Evolutionary conservation across 1,140 invertebrate species (phyloP).

Genomic region (Drosophila sproati): DNA sequence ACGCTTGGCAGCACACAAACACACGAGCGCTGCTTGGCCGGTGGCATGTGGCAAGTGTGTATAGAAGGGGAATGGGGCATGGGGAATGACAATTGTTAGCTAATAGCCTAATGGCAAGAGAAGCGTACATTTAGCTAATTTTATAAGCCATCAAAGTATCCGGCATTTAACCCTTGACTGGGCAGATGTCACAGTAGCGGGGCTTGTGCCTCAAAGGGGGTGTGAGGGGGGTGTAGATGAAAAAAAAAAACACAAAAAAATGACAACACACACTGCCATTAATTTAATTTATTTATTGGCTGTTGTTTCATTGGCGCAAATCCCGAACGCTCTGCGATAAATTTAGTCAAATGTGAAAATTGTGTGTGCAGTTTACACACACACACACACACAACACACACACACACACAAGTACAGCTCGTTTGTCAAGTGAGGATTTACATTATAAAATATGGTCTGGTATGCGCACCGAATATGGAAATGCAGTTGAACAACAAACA

Average conservation of each 20-base stretch:
- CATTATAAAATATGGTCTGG: constrained; percentile 82
- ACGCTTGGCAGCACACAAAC: constrained; percentile 64
- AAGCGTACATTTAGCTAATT: constrained; percentile 78
- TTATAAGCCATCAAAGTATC: constrained; percentile 63
- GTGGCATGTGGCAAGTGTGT: constrained; percentile 13
- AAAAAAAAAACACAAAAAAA: constrained; percentile 36
- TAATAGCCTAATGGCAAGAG: constrained; percentile 59
- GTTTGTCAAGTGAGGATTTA: constrained; percentile 70
- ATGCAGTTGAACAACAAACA: constrained; percentile 41
- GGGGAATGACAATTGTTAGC: constrained; percentile 51
- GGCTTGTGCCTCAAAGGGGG: not conserved
- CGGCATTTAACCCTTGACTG: constrained; percentile 47
- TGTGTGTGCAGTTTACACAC: constrained; percentile 66
- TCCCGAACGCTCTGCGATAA: constrained; percentile 74
- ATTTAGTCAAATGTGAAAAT: constrained; percentile 84
- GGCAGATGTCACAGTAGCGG: no score
- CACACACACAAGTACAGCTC: constrained; percentile 34
- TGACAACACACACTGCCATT: constrained; percentile 54
- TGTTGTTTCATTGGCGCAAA: constrained; percentile 75
- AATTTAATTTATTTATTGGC: constrained; percentile 84
- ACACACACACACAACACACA: constrained; percentile 24
- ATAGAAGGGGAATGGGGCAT: not conserved
- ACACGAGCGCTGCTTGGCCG: constrained; percentile 12
- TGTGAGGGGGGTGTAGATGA: not conserved
- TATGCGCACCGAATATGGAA: constrained; percentile 43